Conservation (phyloP, 2,797 vertebrate species). For the Propithecus perrieri region DNA sequence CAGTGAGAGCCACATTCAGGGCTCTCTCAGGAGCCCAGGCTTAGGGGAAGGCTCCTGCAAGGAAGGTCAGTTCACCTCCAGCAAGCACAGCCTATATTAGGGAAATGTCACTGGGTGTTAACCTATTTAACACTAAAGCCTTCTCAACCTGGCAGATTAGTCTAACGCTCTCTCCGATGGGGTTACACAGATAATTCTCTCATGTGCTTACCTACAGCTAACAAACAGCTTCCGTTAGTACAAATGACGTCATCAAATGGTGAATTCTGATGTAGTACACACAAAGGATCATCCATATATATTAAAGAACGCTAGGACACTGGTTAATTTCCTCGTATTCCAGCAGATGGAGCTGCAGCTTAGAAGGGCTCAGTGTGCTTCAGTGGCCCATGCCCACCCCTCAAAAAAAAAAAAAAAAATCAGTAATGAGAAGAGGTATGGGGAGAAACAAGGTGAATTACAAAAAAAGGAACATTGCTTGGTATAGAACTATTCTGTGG, state of each 20-base stretch:
- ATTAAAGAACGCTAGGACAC: neutral
- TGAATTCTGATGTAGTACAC: neutral
- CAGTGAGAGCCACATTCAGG: neutral
- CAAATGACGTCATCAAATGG: neutral
- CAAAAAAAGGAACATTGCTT: neutral
- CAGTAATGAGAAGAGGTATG: neutral
- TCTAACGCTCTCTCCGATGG: neutral
- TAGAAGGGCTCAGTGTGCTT: neutral
- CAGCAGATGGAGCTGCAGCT: conserved; percentile 59
- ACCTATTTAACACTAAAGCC: conserved; percentile 63
- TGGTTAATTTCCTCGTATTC: neutral
- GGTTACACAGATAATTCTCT: neutral
- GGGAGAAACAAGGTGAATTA: neutral
- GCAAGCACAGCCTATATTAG: conserved; percentile 45
- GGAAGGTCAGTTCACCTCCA: conserved; percentile 42
- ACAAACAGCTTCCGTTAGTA: neutral
- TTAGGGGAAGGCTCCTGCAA: neutral
- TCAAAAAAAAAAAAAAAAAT: neutral
- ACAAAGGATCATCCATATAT: neutral
- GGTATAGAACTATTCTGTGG: neutral
- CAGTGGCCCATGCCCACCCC: neutral
- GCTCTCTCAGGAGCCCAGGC: neutral
- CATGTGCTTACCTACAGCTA: neutral
- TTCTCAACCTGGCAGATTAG: conserved; percentile 44
- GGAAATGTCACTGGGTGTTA: conserved; percentile 22